Evolutionary conservation across 1,140 invertebrate species (phyloP).

Genomic region (Diachasma alloeum): DNA sequence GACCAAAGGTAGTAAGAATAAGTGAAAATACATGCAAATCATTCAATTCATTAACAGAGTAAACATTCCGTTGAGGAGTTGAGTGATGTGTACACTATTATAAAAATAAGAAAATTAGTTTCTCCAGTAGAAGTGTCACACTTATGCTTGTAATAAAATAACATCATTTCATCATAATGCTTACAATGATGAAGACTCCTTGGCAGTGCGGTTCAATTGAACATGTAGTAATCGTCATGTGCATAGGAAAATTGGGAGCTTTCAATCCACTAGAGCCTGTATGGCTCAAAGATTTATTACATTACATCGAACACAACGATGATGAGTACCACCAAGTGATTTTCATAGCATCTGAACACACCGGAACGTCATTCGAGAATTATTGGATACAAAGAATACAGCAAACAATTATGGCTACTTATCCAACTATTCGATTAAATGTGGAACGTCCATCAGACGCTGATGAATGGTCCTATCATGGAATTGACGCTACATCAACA

Average conservation of each 20-base stretch:
- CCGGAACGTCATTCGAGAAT: background rate
- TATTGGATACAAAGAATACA: background rate
- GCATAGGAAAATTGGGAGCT: background rate
- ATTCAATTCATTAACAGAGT: too few species aligned
- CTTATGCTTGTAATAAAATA: too few species aligned
- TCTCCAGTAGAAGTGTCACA: too few species aligned
- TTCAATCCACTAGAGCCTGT: background rate
- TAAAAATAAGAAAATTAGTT: too few species aligned
- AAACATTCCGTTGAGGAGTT: too few species aligned
- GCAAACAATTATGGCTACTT: background rate
- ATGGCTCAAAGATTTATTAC: background rate
- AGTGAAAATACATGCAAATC: too few species aligned
- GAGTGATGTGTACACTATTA: too few species aligned
- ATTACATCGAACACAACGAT: background rate
- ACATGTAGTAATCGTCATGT: background rate
- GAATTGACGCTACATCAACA: background rate
- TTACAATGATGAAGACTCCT: background rate
- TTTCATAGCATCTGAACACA: background rate
- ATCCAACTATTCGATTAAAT: background rate
- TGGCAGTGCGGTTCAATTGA: too few species aligned
- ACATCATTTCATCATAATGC: too few species aligned
- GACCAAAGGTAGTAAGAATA: too few species aligned
- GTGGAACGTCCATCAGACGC: background rate
- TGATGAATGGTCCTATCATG: background rate
- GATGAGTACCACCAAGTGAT: conserved; percentile 1